phyloP scores from a whole-genome alignment of 2,797 vertebrate species.

The Acanthurus lineatus region DNA sequence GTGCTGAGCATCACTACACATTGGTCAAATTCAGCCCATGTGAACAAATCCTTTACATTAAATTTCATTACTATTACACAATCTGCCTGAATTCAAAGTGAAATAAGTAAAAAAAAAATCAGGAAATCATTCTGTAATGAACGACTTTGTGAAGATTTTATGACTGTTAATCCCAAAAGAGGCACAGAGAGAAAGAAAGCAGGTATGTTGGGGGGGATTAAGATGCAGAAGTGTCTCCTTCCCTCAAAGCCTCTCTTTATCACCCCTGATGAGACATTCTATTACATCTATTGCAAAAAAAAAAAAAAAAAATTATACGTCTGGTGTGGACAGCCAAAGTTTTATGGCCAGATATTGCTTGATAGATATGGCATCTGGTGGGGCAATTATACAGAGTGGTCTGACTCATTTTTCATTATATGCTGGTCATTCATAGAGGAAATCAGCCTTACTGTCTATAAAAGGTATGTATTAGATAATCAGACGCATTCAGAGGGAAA shows the following conservation, averaged over 20 bases:
- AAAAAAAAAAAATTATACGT: background rate
- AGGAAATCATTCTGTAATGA: background rate
- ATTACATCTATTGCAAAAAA: constrained; percentile 25
- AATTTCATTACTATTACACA: no score
- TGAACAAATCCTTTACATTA: no score
- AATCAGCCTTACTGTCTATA: background rate
- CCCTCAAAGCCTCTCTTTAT: constrained; percentile 21
- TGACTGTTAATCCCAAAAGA: constrained; percentile 46
- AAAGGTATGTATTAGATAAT: constrained; percentile 11
- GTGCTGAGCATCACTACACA: no score
- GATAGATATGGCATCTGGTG: constrained; percentile 6
- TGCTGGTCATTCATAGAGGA: constrained; percentile 11
- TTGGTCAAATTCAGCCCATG: no score
- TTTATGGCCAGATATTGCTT: background rate
- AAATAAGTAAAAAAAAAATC: constrained; percentile 25
- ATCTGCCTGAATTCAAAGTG: background rate
- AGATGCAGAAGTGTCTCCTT: constrained; percentile 31
- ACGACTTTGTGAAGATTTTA: constrained; percentile 14
- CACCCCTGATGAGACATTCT: background rate
- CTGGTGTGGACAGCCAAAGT: background rate
- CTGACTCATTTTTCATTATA: constrained; percentile 23
- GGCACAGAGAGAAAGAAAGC: constrained; percentile 11
- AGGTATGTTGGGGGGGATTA: constrained; percentile 31
- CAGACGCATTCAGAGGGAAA: background rate
- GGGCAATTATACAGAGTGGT: constrained; percentile 30